phyloP scores from a whole-genome alignment of 2,797 vertebrate genomes.

The Amazona finschi region DNA sequence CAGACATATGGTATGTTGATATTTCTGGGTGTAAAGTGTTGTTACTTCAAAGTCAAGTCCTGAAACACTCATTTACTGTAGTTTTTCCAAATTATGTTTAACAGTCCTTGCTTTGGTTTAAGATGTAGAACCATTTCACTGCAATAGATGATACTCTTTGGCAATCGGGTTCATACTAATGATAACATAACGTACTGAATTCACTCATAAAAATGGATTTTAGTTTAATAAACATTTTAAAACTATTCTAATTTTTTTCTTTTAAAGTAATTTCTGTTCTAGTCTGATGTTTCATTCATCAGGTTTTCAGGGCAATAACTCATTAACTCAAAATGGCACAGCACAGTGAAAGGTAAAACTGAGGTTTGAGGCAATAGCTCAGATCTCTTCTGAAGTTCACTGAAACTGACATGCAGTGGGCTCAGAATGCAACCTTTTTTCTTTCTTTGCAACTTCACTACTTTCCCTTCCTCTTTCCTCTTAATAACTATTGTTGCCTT shows the following conservation, averaged over 20 bases:
- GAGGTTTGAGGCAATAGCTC: neutral
- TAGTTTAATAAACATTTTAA: neutral
- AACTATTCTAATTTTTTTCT: neutral
- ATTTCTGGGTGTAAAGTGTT: neutral
- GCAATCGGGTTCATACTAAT: neutral
- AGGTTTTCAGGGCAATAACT: neutral
- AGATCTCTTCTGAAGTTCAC: neutral
- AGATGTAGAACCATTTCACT: neutral
- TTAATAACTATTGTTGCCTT: neutral
- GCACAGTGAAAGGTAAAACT: neutral
- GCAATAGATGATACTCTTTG: neutral
- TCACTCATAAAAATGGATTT: neutral
- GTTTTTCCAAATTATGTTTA: neutral
- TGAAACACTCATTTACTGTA: neutral
- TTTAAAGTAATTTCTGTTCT: neutral
- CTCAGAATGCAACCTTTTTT: neutral
- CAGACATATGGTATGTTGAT: constrained; percentile 90
- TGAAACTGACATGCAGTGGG: neutral
- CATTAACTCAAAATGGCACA: neutral
- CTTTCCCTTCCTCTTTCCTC: neutral
- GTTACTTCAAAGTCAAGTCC: neutral
- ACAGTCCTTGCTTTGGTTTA: neutral
- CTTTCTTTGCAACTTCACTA: neutral
- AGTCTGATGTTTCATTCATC: neutral
- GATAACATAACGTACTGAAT: neutral